phyloP scores from a whole-genome alignment of 2,113 vertebrate species.

The Plectropomus leopardus region DNA sequence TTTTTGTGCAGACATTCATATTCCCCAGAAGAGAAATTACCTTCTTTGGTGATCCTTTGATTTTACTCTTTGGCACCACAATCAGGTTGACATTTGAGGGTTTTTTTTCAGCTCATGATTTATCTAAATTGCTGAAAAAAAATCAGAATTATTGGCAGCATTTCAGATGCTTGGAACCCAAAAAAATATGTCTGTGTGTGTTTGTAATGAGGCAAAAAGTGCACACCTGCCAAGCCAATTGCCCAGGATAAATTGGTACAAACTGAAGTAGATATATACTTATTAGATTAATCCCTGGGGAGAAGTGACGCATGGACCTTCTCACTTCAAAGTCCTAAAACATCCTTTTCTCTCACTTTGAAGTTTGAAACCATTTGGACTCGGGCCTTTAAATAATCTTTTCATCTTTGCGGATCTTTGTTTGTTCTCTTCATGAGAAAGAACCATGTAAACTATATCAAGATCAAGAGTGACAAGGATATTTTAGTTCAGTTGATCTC shows the following conservation, averaged over 20 bases:
- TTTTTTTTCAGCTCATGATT: background rate
- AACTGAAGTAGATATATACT: conserved; percentile 4
- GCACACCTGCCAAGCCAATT: background rate
- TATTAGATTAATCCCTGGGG: conserved; percentile 24
- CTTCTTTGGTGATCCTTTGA: background rate
- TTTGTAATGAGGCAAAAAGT: conserved; percentile 19
- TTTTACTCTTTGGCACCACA: too few relatives aligned
- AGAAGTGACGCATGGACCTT: conserved; percentile 12
- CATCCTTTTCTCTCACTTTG: conserved; percentile 39
- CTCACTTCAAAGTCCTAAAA: conserved; percentile 39
- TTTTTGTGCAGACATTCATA: too few relatives aligned
- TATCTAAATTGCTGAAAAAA: background rate
- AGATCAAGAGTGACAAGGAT: conserved; percentile 9
- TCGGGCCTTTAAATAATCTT: conserved; percentile 4
- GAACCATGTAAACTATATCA: background rate
- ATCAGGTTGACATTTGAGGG: background rate
- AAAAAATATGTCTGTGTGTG: conserved; percentile 1
- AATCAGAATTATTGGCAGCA: too few relatives aligned
- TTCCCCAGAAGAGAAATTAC: too few relatives aligned
- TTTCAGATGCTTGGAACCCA: background rate
- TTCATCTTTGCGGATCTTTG: conserved; percentile 30
- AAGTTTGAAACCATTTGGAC: conserved; percentile 45
- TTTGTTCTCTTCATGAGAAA: conserved; percentile 45
- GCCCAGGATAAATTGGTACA: background rate
- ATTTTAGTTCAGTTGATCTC: conserved; percentile 43